Base-by-base conservation (phyloP, 2,797 vertebrate species). In the Chromobotia macracanthus region DNA sequence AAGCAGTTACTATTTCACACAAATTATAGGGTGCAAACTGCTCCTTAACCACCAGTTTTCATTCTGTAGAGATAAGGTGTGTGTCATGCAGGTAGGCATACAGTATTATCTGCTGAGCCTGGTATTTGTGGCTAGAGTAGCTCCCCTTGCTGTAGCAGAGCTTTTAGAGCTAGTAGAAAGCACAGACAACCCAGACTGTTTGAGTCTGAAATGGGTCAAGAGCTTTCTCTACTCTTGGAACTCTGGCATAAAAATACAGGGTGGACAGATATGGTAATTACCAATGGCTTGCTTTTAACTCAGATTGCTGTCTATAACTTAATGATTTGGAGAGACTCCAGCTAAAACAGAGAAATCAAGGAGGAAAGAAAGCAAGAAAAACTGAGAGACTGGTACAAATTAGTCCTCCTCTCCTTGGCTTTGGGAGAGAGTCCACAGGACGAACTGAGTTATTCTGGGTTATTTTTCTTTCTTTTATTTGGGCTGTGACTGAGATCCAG, bases 391-490 rank as follows among this genome's bases (percentile, higher is more conserved):
- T 89, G 84, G 83, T 85, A 76, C 85, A 87, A 84, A 87, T 86
- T 86, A 79, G 51, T 77, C 82, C 88, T 90, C 70, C 89, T 86
- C 90, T 89, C 90, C 85, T 67, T 81, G 76, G 86, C 80, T 83
- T 89, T 82, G 91, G 90, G 91, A 87, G 90, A 88, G 86, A 80
- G 88, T 88, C 89, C 84, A 84, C 83, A 58, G 66, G 84, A 67
- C 80, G 76, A 84, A 88, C 85, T 85, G 86, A 87, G 89, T 93
- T 98, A 99, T 89, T 92, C 93, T 79, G 94, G 95, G 91, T 95
- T 97, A 93, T 95, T 98, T 97, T 97, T 98, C 95, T 98, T 99
- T 93, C 93, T 97, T 92, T 97, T 98, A 93, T 94, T 97, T 28
- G 97, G 96, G 93, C 96, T 98, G 88, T 95, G 96, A 91, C 96